Evolutionary conservation across 2,797 vertebrate genomes (phyloP), one percentile per base, ranked within the genome.

Genomic region (Phrynocephalus vlangalii): DNA sequence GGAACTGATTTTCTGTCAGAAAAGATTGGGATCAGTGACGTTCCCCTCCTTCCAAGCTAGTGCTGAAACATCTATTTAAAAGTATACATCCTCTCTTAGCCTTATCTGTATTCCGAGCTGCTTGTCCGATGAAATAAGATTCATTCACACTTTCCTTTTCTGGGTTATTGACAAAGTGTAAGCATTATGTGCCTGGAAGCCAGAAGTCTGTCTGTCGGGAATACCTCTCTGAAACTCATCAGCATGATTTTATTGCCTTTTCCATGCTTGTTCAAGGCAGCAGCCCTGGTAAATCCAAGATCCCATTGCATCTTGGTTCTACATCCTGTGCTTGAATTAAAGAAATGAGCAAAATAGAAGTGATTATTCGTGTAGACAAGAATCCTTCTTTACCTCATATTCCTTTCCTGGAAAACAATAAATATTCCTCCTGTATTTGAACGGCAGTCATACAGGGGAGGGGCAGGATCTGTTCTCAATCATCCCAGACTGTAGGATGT

Each of bases 1-100:
- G 94, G 92, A 96, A 98, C 97, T 97, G 98, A 98, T 98, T 98
- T 98, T 97, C 97, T 98, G 98, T 97, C 97, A 97, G 95, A 95
- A 96, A 94, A 96, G 97, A 97, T 98, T 97, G 97, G 96, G 96
- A 97, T 98, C 97, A 98, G 97, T 97, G 95, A 96, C 94, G 92
- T 94, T 94, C 91, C 93, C 94, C 94, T 94, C 89, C 94, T 94
- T 94, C 94, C 92, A 96, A 84, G 97, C 97, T 97, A 98, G 97
- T 90, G 91, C 96, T 96, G 96, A 96, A 97, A 97, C 96, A 97
- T 97, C 98, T 98, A 97, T 97, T 97, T 95, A 97, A 97, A 96
- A 97, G 97, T 98, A 97, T 97, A 98, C 97, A 97, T 95, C 97
- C 95, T 97, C 90, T 93, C 96, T 85, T 94, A 95, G 96, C 97